Evolutionary conservation across 2,797 vertebrate genomes (phyloP), one percentile per base, ranked within the genome.

Genomic region (Danio aesculapii): DNA sequence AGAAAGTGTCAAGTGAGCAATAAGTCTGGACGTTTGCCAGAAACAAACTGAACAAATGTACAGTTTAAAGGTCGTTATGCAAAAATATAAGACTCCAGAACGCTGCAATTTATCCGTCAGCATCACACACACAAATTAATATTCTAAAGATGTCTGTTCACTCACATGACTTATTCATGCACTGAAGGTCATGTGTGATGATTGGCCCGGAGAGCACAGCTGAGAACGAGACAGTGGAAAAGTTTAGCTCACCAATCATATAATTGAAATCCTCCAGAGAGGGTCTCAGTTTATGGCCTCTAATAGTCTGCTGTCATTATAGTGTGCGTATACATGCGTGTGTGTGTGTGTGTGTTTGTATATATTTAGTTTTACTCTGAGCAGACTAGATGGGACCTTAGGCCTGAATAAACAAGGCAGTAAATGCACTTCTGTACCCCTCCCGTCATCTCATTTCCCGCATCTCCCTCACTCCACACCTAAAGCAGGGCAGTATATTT

Each of bases 361-460:
- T 58, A 53, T 49, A 39, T 55, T 78, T 43, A 74, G 63, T 71
- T 83, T 90, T 88, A 90, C 88, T 91, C 85, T 88, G 82, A 90
- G 84, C 88, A 90, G 90, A 90, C 86, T 87, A 90, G 88, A 85
- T 79, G 81, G 84, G 75, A 80, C 78, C 61, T 82, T 61, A 71
- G 84, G 85, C 83, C 88, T 87, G 92, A 91, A 92, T 88, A 93
- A 91, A 92, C 90, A 91, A 43, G 69, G 19, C 50, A 58, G 53
- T 75, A 80, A 88, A 90, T 85, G 85, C 47, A 82, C 88, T 90
- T 57, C 61, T 81, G 70, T 73, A 47, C 52, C 70, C 70, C 59
- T 64, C 70, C 69, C 78, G 49, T 53, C 5, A 73, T 81, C 50
- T 74, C 61, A 81, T 81, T 81, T 81, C 61, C 78, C 61, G 61